These are phyloP conservation scores for Gallinago media DNA, from an alignment of 2,113 vertebrate species.

Conservation along the genomic window DNA sequence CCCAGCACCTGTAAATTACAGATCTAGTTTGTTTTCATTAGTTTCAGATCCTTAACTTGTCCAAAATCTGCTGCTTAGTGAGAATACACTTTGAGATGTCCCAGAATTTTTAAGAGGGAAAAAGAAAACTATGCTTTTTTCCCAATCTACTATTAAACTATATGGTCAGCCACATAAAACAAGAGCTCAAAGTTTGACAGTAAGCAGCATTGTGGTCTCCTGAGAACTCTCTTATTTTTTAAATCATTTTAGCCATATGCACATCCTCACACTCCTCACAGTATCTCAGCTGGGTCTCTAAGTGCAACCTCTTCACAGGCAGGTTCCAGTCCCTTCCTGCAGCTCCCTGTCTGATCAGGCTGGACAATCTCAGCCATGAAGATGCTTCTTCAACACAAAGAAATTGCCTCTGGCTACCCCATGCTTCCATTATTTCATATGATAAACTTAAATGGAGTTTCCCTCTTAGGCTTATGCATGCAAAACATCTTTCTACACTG, in stretches of 20 bases:
- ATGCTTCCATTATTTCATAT: background rate
- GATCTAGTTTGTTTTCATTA: background rate
- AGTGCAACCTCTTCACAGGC: background rate
- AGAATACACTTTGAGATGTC: background rate
- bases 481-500: background rate
- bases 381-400: background rate
- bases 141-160: background rate
- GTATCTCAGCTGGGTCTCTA: background rate
- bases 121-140: background rate
- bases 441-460: background rate
- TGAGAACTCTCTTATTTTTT: background rate
- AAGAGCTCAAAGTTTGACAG: background rate
- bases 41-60: background rate
- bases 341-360: too few relatives aligned
- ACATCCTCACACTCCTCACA: background rate
- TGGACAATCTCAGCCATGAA: background rate
- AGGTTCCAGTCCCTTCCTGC: too few relatives aligned
- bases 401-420: background rate
- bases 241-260: background rate
- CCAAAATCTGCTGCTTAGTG: background rate
- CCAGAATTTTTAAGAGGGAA: background rate
- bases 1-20: background rate
- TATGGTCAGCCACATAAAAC: background rate
- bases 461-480: background rate
- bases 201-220: background rate